These are phyloP conservation scores for Protosalanx chinensis DNA, from an alignment of 2,797 vertebrate genomes.

Conservation along the genomic window DNA sequence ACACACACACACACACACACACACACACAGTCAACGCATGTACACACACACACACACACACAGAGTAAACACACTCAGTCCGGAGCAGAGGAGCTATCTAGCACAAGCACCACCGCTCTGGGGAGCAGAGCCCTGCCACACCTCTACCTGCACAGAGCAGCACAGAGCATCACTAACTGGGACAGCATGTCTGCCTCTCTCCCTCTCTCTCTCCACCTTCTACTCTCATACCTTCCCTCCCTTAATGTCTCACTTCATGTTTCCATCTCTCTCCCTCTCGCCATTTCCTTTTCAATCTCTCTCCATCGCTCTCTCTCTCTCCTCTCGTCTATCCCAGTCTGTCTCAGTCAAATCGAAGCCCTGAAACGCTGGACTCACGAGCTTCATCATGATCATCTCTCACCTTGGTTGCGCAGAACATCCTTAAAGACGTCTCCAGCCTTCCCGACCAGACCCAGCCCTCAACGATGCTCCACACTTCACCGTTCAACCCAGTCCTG, in stretches of 20 bases:
- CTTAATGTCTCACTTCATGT: conserved; percentile 5
- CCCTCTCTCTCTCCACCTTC: neutral
- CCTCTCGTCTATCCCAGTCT: conserved; percentile 12
- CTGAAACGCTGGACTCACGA: neutral
- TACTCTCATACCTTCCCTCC: neutral
- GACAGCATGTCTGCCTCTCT: neutral
- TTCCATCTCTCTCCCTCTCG: conserved; percentile 43
- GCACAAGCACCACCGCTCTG: too few species aligned
- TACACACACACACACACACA: too few species aligned
- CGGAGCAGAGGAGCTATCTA: too few species aligned
- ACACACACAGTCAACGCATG: too few species aligned
- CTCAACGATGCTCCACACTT: neutral
- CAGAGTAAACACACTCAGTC: too few species aligned
- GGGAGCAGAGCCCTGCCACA: too few species aligned
- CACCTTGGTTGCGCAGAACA: neutral
- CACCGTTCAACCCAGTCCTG: neutral
- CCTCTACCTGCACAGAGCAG: too few species aligned
- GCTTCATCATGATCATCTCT: neutral
- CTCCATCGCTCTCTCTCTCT: conserved; percentile 36
- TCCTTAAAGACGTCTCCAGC: neutral
- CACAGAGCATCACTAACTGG: too few species aligned
- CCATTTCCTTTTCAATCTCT: neutral
- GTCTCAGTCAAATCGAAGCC: conserved; percentile 4
- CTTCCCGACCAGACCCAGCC: neutral
- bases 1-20: too few species aligned